phyloP scores from a whole-genome alignment of 1,140 invertebrate genomes.

The Drosophila auraria region DNA sequence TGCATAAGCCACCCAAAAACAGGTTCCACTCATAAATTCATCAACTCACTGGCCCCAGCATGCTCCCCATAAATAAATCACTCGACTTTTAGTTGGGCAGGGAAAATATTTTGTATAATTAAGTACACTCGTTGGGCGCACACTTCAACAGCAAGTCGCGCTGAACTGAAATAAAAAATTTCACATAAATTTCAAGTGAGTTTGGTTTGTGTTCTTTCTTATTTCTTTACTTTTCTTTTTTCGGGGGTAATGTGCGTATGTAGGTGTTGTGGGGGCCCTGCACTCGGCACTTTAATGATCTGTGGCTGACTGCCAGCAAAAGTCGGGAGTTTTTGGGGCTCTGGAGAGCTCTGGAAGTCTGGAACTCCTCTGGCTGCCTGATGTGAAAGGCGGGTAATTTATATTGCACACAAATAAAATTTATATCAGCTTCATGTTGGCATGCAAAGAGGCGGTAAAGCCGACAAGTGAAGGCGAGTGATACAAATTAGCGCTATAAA shows the following conservation, averaged over 20 bases:
- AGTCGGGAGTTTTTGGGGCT: conserved; percentile 8
- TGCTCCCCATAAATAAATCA: conserved; percentile 64
- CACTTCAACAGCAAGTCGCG: conserved; percentile 44
- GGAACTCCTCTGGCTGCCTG: conserved; percentile 22
- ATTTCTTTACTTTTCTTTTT: neutral
- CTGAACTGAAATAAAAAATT: conserved; percentile 37
- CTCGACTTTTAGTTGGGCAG: conserved; percentile 57
- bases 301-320: conserved; percentile 40
- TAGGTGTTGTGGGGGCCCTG: conserved; percentile 47
- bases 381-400: conserved; percentile 65
- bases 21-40: conserved; percentile 54
- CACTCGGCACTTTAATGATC: conserved; percentile 72
- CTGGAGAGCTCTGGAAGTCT: conserved; percentile 16
- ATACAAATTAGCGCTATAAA: conserved; percentile 80
- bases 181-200: conserved; percentile 49
- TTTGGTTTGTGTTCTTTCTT: neutral
- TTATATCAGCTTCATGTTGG: conserved; percentile 75
- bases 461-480: conserved; percentile 31
- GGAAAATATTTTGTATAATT: conserved; percentile 72
- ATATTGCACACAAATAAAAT: conserved; percentile 76
- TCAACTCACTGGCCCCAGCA: conserved; percentile 38
- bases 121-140: conserved; percentile 68
- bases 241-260: neutral
- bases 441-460: conserved; percentile 47
- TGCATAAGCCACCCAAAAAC: conserved; percentile 14